Evolutionary conservation across 2,113 vertebrate genomes (phyloP).

Genomic region (Riparia riparia): DNA sequence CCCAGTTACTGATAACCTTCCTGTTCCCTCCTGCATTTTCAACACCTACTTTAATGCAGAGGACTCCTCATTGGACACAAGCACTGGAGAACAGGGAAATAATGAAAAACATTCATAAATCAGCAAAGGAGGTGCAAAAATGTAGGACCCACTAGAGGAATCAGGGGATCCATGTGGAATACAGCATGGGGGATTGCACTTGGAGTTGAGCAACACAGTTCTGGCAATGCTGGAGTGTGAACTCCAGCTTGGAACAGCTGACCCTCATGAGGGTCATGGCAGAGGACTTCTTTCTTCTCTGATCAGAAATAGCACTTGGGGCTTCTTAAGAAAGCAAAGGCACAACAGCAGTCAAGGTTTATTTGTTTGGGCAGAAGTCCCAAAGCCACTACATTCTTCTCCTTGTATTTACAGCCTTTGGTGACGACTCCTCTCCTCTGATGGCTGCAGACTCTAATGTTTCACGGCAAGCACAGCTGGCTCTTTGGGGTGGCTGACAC

Average conservation of each 20-base stretch:
- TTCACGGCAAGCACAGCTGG: not conserved
- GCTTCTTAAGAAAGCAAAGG: not conserved
- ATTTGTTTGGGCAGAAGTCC: not conserved
- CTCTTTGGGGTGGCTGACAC: not conserved
- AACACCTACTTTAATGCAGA: not conserved
- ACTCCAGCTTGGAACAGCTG: not conserved
- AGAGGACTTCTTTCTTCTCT: not conserved
- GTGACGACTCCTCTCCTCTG: not conserved
- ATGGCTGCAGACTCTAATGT: not conserved
- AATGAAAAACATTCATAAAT: not conserved
- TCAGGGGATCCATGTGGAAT: fast-evolving
- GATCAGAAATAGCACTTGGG: not conserved
- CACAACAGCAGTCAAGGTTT: not conserved
- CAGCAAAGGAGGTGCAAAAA: not conserved
- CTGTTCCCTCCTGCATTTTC: not conserved
- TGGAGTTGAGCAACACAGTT: not conserved
- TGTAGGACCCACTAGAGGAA: not conserved
- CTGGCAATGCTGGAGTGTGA: not conserved
- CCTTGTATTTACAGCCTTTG: not conserved
- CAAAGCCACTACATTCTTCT: not conserved
- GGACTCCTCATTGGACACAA: not conserved
- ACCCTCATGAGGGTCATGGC: not conserved
- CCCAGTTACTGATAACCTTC: not conserved
- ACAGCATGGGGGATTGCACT: fast-evolving
- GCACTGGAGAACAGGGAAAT: not conserved